Base-by-base conservation (phyloP, 1,140 invertebrate species). In the Drosophila asahinai region DNA sequence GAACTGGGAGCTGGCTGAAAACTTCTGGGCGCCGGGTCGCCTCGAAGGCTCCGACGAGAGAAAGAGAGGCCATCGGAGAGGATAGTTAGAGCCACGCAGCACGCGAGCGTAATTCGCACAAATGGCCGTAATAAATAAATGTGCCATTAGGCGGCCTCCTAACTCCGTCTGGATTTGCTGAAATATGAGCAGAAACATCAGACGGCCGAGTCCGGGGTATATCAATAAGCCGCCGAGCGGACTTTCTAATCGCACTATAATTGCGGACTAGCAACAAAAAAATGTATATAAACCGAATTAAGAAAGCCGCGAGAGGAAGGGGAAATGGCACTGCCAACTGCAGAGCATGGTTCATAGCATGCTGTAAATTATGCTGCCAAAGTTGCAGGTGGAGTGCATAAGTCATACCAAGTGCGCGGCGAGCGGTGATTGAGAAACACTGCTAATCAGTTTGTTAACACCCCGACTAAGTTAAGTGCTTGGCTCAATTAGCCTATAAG, bases 241-340 rank as follows among this genome's bases (percentile, higher is more conserved):
- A 87, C 84, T 89, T 89, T 89, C 84, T 89, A 89, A 89, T 90
- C 81, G 81, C 81, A 75, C 66, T 72, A 81, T 90, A 89, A 89
- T 89, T 89, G 81, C 74, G 49, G 68, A 38, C 40, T 17, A 40
- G 30, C 59, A 49, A 75, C 52, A 45, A 60, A 60, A 54, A 25
- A 15, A 45, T n/a, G 47, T 22, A 45, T 62, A 22, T 38, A 52
- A 71, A 60, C 38, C 43, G n/a, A 47, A 77, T 63, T 74, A 75
- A 54, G 61, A 58, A 51, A 55, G 43, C 19, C 27, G 0, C 19
- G 0, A 48, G 36, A 40, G 67, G 15, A 22, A 45, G 22, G 42
- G 40, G 33, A 36, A 72, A 59, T 40, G 33, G 27, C 40, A 47
- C 36, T 47, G 25, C 42, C 42, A 33, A 22, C 15, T 9, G 38